Conservation (phyloP, 2,797 vertebrate species). For the Arctocebus calabarensis region DNA sequence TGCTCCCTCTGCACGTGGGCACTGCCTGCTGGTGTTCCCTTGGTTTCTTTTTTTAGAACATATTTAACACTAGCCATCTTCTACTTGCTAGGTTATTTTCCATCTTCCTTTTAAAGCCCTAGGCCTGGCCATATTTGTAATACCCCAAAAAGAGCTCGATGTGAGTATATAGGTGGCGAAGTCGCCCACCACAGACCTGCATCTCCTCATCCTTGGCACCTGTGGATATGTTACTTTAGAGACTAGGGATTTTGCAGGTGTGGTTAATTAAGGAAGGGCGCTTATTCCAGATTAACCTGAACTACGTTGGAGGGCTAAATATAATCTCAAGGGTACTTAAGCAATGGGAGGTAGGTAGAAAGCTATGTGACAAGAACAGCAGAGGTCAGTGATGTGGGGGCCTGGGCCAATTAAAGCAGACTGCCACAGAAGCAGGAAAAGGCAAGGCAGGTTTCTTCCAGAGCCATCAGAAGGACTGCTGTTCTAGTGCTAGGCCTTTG, state of each 20-base stretch:
- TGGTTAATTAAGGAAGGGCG: not conserved
- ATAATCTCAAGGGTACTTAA: not conserved
- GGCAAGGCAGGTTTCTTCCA: not conserved
- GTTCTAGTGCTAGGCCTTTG: not conserved
- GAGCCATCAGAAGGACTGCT: not conserved
- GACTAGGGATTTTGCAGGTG: not conserved
- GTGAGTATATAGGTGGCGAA: not conserved
- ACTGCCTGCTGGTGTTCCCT: not conserved
- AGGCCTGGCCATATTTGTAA: not conserved
- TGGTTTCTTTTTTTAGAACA: not conserved
- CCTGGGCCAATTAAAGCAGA: not conserved
- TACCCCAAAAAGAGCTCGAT: not conserved
- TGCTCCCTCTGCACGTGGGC: rapidly evolving
- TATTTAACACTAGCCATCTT: not conserved
- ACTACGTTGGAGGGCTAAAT: not conserved
- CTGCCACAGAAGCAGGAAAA: not conserved
- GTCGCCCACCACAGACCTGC: not conserved
- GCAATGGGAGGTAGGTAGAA: not conserved
- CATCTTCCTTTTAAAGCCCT: not conserved
- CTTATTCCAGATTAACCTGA: not conserved
- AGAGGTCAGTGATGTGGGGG: not conserved
- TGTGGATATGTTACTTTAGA: not conserved
- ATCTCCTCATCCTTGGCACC: not conserved
- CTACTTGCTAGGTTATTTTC: not conserved
- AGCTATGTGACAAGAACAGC: not conserved